Conservation (phyloP, 2,113 vertebrate species). For the Eretmochelys imbricata region DNA sequence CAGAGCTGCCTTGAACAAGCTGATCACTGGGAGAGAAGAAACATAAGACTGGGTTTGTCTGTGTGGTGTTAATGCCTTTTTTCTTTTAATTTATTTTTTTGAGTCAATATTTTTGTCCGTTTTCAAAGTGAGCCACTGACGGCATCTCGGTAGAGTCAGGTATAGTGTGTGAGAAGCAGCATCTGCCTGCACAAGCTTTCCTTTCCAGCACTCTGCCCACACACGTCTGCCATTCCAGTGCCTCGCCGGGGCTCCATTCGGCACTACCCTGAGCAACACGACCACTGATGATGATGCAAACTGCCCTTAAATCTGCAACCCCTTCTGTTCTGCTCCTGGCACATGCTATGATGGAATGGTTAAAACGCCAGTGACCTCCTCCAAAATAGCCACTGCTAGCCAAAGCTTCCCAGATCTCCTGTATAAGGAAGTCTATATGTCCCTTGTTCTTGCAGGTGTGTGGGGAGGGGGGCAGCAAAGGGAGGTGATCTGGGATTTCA, state of each 20-base stretch:
- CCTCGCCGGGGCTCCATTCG: too few relatives aligned
- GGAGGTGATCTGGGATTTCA: too few relatives aligned
- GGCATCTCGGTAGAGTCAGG: neutral
- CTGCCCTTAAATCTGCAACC: neutral
- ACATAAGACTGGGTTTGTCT: neutral
- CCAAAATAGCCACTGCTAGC: rapidly evolving
- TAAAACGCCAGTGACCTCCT: neutral
- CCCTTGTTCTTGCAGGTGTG: neutral
- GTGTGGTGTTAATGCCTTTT: neutral
- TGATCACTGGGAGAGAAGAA: neutral
- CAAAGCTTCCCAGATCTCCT: neutral
- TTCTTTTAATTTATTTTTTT: rapidly evolving
- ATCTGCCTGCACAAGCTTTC: neutral
- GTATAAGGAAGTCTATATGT: neutral
- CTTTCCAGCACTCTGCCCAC: neutral
- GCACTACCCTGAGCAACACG: too few relatives aligned
- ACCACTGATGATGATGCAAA: too few relatives aligned
- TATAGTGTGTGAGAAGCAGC: neutral
- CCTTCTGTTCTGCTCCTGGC: rapidly evolving
- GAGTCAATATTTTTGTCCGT: neutral
- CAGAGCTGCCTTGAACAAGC: neutral
- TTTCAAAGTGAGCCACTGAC: rapidly evolving
- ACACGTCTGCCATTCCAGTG: too few relatives aligned
- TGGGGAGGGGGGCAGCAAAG: neutral
- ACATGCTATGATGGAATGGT: rapidly evolving